These are phyloP conservation scores for Alligator mississippiensis DNA, from an alignment of 2,113 vertebrate species.

Conservation along the genomic window DNA sequence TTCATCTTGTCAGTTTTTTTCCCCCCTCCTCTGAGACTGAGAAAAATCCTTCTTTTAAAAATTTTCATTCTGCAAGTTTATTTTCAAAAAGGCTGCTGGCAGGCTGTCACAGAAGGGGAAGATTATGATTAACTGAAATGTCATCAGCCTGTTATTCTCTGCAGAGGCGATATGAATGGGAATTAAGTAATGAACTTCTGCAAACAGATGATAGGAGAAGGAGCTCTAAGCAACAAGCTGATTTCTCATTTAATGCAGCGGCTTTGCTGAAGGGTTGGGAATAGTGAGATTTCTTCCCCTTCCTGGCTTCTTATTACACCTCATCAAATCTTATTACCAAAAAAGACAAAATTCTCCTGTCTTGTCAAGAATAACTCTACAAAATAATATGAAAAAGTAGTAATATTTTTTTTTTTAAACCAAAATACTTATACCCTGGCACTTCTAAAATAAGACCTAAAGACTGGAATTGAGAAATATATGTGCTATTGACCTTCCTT, in stretches of 20 bases:
- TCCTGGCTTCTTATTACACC: neutral
- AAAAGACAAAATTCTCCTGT: neutral
- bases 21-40: neutral
- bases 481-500: slow-evolving; percentile 11
- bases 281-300: neutral
- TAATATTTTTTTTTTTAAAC: slow-evolving; percentile 8
- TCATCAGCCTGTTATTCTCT: slow-evolving; percentile 53
- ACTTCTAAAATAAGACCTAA: no score
- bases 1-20: neutral
- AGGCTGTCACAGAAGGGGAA: slow-evolving; percentile 47
- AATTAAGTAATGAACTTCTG: slow-evolving; percentile 66
- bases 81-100: slow-evolving; percentile 57
- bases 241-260: slow-evolving; percentile 40
- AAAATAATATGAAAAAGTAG: slow-evolving; percentile 6
- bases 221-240: slow-evolving; percentile 26
- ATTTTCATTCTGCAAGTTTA: slow-evolving; percentile 21
- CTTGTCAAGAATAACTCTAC: slow-evolving; percentile 43
- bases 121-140: slow-evolving; percentile 61
- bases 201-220: neutral
- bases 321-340: slow-evolving; percentile 17
- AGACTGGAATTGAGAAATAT: no score
- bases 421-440: slow-evolving; percentile 15
- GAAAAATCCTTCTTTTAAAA: slow-evolving; percentile 22
- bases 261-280: slow-evolving; percentile 18
- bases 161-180: slow-evolving; percentile 36